Evolutionary conservation across 2,888 invertebrate species (phyloP).

Genomic region (Pseudolycoriella hygida): DNA sequence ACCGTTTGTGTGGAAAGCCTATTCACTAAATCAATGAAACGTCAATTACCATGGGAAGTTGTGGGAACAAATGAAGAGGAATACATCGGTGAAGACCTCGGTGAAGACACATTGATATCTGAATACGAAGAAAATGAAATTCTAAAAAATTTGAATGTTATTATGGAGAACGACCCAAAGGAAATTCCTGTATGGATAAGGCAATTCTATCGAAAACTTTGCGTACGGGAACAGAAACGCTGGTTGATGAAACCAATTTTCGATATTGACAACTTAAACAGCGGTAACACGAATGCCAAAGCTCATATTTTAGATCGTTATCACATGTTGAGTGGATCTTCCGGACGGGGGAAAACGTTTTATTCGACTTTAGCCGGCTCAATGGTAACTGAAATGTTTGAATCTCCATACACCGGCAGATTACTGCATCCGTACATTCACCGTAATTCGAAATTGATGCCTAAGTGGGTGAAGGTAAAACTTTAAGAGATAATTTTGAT

Average conservation of each 20-base stretch:
- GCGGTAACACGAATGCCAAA: conserved; percentile 5
- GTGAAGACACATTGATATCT: conserved; percentile 17
- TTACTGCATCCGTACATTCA: conserved; percentile 70
- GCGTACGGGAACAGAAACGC: conserved; percentile 37
- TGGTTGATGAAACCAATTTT: conserved; percentile 35
- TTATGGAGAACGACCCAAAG: conserved; percentile 17
- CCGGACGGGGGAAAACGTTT: conserved; percentile 14
- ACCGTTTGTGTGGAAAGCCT: conserved; percentile 21
- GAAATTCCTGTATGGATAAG: conserved; percentile 22
- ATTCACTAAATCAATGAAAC: conserved; percentile 22
- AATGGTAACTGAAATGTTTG: conserved; percentile 35
- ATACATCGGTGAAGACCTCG: conserved; percentile 6
- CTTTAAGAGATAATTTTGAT: conserved; percentile 25
- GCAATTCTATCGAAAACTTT: conserved; percentile 38
- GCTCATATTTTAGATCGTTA: conserved; percentile 24
- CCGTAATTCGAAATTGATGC: conserved; percentile 43
- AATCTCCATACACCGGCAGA: conserved; percentile 53
- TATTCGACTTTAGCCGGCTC: conserved; percentile 35
- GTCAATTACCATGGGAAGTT: conserved; percentile 32
- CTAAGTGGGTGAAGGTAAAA: conserved; percentile 51
- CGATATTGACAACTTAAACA: conserved; percentile 32
- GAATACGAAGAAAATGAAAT: conserved; percentile 24
- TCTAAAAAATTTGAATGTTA: conserved; percentile 18
- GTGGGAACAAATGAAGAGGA: conserved; percentile 11
- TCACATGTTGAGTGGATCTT: conserved; percentile 12